A percentile compares a stretch with the other conserved stretches of the same genome.
Conservation (phyloP, 2,888 invertebrate species). For the Lordiphosa andalusiaca region DNA sequence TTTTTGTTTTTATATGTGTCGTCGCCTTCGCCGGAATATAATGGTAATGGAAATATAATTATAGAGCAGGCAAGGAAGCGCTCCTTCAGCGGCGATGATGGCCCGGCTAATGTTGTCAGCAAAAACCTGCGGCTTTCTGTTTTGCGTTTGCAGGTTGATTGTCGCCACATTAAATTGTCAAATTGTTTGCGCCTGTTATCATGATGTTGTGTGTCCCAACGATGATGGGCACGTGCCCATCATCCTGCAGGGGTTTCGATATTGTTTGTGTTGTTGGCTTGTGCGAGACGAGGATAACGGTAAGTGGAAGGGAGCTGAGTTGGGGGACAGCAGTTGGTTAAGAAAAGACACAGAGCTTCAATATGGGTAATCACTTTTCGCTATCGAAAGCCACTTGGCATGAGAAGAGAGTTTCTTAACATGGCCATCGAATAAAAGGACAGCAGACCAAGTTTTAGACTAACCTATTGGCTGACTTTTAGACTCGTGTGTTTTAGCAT, state of each 20-base stretch:
- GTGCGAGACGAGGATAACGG: too few species aligned
- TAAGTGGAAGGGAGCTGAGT: too few species aligned
- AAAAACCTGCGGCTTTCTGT: slow-evolving; percentile 33
- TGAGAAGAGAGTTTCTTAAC: too few species aligned
- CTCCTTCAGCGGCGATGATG: slow-evolving; percentile 36
- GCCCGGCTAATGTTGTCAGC: slow-evolving; percentile 74
- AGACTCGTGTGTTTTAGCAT: too few species aligned
- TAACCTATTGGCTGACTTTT: too few species aligned
- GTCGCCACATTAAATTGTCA: slow-evolving; percentile 77
- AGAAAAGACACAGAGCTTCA: too few species aligned
- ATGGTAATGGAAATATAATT: slow-evolving; percentile 78
- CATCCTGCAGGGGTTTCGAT: slow-evolving; percentile 18
- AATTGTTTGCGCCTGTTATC: slow-evolving; percentile 75
- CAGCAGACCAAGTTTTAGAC: too few species aligned
- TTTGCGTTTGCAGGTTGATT: slow-evolving; percentile 45
- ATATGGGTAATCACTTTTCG: too few species aligned
- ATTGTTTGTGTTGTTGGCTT: too few species aligned
- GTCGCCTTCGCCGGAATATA: slow-evolving; percentile 47
- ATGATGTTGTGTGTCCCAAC: slow-evolving; percentile 33
- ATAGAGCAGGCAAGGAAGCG: slow-evolving; percentile 56
- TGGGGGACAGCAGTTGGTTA: too few species aligned
- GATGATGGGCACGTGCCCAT: slow-evolving; percentile 58
- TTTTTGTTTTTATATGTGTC: slow-evolving; percentile 20
- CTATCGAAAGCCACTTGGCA: too few species aligned
- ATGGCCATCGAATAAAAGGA: too few species aligned